These are phyloP conservation scores for Malurus alboscapulatus DNA, from an alignment of 2,113 vertebrate species.

Conservation along the genomic window DNA sequence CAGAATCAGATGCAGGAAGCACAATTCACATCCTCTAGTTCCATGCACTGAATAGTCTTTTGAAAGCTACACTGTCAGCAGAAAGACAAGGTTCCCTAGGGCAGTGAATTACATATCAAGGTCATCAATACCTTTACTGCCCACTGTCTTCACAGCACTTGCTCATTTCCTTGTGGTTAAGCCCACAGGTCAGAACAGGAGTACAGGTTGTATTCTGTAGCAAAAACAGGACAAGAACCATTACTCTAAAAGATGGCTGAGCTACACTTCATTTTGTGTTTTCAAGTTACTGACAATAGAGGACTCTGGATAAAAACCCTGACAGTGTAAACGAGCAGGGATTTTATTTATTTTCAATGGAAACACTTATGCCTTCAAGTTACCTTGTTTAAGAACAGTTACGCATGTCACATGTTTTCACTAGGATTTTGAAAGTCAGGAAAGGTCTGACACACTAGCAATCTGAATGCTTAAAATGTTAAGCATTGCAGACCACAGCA, in stretches of 20 bases:
- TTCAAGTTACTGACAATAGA: not conserved
- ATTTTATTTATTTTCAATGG: not conserved
- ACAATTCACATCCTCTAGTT: not conserved
- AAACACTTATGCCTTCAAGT: not conserved
- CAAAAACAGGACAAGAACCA: not conserved
- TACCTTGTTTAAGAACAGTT: not conserved
- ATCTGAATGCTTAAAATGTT: rapidly evolving
- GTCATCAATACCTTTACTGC: not conserved
- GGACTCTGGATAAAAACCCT: not conserved
- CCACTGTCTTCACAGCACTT: not conserved
- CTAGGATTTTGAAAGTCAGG: not conserved
- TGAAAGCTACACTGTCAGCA: not conserved
- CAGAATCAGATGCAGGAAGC: not conserved
- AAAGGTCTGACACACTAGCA: not conserved
- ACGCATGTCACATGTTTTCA: not conserved
- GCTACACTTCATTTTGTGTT: not conserved
- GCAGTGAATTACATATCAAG: not conserved
- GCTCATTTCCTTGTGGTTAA: not conserved
- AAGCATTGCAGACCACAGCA: not conserved
- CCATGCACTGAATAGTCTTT: not conserved
- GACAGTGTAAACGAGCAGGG: not conserved
- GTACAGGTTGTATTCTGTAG: not conserved
- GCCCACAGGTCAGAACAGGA: not conserved
- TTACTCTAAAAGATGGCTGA: not conserved
- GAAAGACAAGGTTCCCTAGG: not conserved